Conservation (phyloP, 2,888 invertebrate genomes). For the Lordiphosa andalusiaca region DNA sequence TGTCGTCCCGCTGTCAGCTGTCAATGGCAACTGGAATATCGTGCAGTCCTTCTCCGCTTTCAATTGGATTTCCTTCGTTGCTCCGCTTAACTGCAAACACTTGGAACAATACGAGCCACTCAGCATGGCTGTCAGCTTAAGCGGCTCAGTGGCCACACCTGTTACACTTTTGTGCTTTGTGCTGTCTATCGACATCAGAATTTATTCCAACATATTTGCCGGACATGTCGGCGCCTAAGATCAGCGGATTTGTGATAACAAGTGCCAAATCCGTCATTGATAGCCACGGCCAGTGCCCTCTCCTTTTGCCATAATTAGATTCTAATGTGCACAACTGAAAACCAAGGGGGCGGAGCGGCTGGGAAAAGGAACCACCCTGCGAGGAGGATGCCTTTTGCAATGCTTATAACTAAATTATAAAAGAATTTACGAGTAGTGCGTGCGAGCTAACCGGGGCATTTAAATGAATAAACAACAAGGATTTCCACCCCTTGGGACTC, state of each 20-base stretch:
- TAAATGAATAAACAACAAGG: conserved; percentile 54
- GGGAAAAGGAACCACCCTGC: conserved; percentile 29
- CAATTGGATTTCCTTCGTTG: conserved; percentile 7
- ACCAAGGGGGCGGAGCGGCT: conserved; percentile 27
- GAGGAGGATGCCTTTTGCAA: conserved; percentile 20
- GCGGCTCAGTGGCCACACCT: conserved; percentile 60
- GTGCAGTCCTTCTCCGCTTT: conserved; percentile 12
- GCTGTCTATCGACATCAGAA: conserved; percentile 17
- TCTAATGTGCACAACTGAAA: conserved; percentile 66
- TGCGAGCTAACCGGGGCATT: conserved; percentile 40
- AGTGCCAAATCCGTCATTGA: conserved; percentile 59
- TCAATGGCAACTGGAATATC: conserved; percentile 35
- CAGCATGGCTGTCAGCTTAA: conserved; percentile 39
- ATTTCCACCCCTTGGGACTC: conserved; percentile 47
- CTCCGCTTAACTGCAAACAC: conserved; percentile 52
- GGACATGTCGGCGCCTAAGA: conserved; percentile 63
- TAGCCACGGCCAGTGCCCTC: conserved; percentile 46
- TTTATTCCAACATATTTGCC: conserved; percentile 60
- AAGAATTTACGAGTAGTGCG: conserved; percentile 64
- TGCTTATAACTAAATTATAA: conserved; percentile 74
- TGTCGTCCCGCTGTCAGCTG: conserved; percentile 22
- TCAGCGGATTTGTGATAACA: conserved; percentile 62
- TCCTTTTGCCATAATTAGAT: conserved; percentile 67
- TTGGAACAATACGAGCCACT: conserved; percentile 25
- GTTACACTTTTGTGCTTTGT: conserved; percentile 58